Base-by-base conservation (phyloP, 2,888 invertebrate species). In the Pandemis corylana region DNA sequence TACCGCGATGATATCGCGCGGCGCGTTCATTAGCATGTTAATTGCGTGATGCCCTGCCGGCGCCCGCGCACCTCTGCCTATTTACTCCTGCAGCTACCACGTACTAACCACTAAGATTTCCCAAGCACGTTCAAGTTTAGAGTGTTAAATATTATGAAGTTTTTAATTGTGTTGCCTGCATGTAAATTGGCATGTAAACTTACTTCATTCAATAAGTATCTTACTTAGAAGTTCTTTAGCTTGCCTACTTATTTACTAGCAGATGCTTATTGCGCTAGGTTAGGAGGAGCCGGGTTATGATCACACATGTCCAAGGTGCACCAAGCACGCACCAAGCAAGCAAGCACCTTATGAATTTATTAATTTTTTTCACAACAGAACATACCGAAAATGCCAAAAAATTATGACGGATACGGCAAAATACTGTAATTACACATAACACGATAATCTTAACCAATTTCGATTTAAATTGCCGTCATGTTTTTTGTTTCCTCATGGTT, bases 1-100 rank as follows among this genome's bases (percentile, higher is more conserved):
- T 91, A 92, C 90, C 81, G 86, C 84, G 93, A 93, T 93, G 90
- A 90, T 93, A 93, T 94, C 94, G 87, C 82, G 87, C 84, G 89
- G 84, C 87, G 85, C 87, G 85, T 89, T 92, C 91, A 94, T 94
- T 94, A 92, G 90, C 93, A 94, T 94, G 91, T 90, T 93, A 93
- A 94, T 93, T 92, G 92, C 89, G 84, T 89, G 87, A 85, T 84
- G 88, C 86, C 76, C 76, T 73, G 77, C 72, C 77, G 80, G 80
- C 77, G 75, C 77, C 74, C 77, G 80, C 80, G 77, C 80, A 79
- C 76, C 76, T 71, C 77, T 36, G 41, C 66, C 69, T 70, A 46
- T 70, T 74, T 67, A 71, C 62, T 46, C 70, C 65, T 67, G 56
- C 42, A 15, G 65, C 66, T 66, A 20, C 66, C 49, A 53, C 66